Percentiles rank a stretch among this genome's conserved stretches.
These are phyloP conservation scores for Upupa epops DNA, from an alignment of 2,113 vertebrate genomes.

Conservation along the genomic window DNA sequence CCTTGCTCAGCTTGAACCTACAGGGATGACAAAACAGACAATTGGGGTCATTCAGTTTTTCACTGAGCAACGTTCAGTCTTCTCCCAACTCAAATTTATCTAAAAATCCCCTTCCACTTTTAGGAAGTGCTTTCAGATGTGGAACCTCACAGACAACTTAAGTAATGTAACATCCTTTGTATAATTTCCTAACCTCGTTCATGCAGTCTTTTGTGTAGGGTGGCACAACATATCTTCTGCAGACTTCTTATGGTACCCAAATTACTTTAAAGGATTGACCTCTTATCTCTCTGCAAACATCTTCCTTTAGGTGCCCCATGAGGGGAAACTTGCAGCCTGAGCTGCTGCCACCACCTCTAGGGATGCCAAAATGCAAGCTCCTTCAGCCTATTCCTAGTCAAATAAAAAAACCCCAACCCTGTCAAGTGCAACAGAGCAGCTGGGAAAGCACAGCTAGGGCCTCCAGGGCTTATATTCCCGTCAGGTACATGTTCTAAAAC, in stretches of 20 bases:
- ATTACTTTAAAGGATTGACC: not conserved
- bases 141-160: not conserved
- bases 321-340: not conserved
- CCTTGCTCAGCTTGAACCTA: not conserved
- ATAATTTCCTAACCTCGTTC: not conserved
- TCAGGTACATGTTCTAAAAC: constrained; percentile 6
- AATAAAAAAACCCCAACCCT: not conserved
- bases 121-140: not conserved
- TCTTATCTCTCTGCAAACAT: not conserved
- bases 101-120: not conserved
- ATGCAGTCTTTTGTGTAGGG: not conserved
- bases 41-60: not conserved
- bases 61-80: not conserved
- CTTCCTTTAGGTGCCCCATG: not conserved
- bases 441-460: not conserved
- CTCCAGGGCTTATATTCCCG: not conserved
- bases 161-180: not conserved
- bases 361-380: not conserved
- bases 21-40: not conserved
- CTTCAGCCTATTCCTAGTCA: not conserved
- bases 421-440: not conserved
- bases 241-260: not conserved
- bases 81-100: not conserved
- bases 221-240: not conserved
- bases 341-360: not conserved